Conservation (phyloP, 1,140 invertebrate genomes). For the Leptopilina clavipes region DNA sequence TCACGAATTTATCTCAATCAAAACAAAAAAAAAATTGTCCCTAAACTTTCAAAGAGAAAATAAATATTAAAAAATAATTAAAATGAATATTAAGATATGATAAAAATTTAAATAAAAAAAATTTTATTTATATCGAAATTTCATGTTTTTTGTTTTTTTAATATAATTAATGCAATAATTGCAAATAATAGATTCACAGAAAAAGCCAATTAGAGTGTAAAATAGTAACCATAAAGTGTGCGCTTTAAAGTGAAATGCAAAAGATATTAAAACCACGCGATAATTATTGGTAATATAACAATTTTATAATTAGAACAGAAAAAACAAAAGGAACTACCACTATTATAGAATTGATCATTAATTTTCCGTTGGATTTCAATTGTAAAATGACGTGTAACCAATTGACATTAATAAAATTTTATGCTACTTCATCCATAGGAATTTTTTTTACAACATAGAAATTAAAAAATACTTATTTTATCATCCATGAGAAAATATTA, state of each 20-base stretch:
- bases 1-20: no score
- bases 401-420: neutral
- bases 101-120: no score
- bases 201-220: neutral
- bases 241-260: constrained; percentile 1
- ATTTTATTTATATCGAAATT: no score
- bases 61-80: no score
- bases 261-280: neutral
- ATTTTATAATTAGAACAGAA: constrained; percentile 1
- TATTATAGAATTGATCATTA: neutral
- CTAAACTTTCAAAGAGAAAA: no score
- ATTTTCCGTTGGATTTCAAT: constrained; percentile 1
- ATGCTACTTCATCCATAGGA: neutral
- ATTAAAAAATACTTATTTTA: neutral
- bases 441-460: neutral
- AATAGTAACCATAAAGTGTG: neutral
- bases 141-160: no score
- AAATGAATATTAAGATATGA: no score
- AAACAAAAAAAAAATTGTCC: no score
- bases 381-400: constrained; percentile 11
- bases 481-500: no score
- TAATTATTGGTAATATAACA: constrained; percentile 13
- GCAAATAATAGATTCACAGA: neutral
- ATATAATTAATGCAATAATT: neutral
- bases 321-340: neutral